A percentile compares a stretch with the other conserved stretches of the same genome.
These are phyloP conservation scores for Gymnocypris eckloni DNA, from an alignment of 2,797 vertebrate genomes.

Conservation along the genomic window DNA sequence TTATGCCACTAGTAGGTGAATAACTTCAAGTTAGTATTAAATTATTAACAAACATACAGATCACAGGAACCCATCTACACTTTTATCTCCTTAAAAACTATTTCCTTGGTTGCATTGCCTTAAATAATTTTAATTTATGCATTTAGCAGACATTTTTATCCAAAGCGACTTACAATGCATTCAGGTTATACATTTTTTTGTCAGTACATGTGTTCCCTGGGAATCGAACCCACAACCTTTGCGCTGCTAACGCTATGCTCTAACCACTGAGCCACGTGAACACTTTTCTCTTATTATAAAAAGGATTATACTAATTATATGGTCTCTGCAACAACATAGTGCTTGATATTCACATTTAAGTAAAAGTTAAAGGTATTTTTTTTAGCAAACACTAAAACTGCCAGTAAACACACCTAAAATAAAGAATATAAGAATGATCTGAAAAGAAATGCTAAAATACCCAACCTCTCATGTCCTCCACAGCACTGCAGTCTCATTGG, in stretches of 20 bases:
- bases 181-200: too few species aligned
- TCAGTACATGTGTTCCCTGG: too few species aligned
- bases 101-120: not conserved
- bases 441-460: not conserved
- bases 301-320: not conserved
- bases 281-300: not conserved
- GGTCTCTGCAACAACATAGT: not conserved
- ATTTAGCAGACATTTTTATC: too few species aligned
- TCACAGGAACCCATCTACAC: not conserved
- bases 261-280: too few species aligned
- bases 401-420: not conserved
- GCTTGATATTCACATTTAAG: not conserved
- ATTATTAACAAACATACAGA: not conserved
- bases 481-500: not conserved
- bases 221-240: too few species aligned
- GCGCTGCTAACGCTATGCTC: too few species aligned
- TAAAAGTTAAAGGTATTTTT: not conserved
- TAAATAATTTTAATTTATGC: not conserved
- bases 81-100: not conserved
- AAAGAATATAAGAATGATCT: not conserved
- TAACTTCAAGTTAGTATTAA: too few species aligned
- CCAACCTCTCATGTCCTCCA: not conserved
- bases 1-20: not conserved
- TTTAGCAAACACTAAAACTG: not conserved
- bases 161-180: too few species aligned